Evolutionary conservation across 2,113 vertebrate genomes (phyloP).

Genomic region (Anoplopoma fimbria): DNA sequence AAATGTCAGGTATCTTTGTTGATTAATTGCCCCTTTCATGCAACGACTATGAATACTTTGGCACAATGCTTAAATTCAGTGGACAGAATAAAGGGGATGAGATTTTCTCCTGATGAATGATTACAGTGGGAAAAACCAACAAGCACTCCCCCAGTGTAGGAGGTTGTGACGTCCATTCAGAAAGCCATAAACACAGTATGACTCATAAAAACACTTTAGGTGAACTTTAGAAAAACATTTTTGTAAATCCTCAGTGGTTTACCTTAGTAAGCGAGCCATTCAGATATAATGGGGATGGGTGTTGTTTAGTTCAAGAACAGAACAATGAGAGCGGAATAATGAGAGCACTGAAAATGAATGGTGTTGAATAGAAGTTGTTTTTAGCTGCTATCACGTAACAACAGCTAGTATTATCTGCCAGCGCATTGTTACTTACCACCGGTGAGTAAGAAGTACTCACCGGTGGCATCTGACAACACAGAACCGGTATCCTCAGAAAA

Average conservation of each 20-base stretch:
- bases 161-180: constrained; percentile 38
- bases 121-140: constrained; percentile 20
- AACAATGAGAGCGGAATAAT: constrained; percentile 13
- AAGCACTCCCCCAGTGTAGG: constrained; percentile 12
- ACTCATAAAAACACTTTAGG: constrained; percentile 46
- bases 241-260: constrained; percentile 36
- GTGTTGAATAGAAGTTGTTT: constrained; percentile 29
- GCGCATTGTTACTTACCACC: constrained; percentile 16
- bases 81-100: background rate
- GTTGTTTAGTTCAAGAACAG: constrained; percentile 29
- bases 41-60: background rate
- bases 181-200: constrained; percentile 42
- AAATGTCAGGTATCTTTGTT: background rate
- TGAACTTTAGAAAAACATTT: constrained; percentile 51
- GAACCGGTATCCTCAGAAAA: background rate
- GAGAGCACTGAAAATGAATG: constrained; percentile 5
- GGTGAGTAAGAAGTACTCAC: too few species aligned
- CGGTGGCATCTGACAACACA: background rate
- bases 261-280: constrained; percentile 35
- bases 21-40: background rate
- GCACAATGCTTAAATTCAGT: background rate
- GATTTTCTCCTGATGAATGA: constrained; percentile 2
- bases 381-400: constrained; percentile 31
- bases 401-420: constrained; percentile 18
- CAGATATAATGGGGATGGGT: constrained; percentile 23